A percentile compares a stretch with the other conserved stretches of the same genome.
Conservation (phyloP, 1,140 invertebrate species). For the Spodoptera frugiperda region DNA sequence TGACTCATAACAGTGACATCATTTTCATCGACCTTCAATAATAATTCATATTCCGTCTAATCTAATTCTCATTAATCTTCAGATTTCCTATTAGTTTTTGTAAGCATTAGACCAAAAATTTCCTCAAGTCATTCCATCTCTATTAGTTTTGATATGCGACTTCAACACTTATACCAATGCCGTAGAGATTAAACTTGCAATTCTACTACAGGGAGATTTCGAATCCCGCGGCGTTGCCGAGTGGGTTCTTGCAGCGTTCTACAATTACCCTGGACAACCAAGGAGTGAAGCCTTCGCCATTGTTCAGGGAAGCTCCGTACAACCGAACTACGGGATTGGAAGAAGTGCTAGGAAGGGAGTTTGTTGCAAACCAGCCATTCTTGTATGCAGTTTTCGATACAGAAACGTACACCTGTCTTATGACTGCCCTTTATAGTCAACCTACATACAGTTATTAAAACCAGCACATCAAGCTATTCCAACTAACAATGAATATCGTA, state of each 20-base stretch:
- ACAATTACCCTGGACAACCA: conserved; percentile 25
- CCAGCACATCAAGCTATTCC: too few relatives aligned
- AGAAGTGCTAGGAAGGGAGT: not conserved
- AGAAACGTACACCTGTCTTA: conserved; percentile 9
- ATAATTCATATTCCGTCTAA: not conserved
- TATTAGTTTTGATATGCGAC: too few relatives aligned
- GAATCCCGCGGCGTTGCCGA: conserved; percentile 26
- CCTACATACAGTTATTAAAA: conserved; percentile 7
- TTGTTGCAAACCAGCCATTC: conserved; percentile 43
- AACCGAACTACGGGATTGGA: not conserved
- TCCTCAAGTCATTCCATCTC: too few relatives aligned
- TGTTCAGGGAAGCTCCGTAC: not conserved
- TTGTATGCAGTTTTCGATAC: conserved; percentile 30
- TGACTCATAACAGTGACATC: not conserved
- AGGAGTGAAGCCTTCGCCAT: not conserved
- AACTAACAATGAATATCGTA: too few relatives aligned
- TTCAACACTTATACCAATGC: too few relatives aligned
- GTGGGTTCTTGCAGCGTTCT: conserved; percentile 27
- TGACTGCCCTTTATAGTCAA: conserved; percentile 6
- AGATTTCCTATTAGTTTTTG: too few relatives aligned
- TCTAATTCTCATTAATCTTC: too few relatives aligned
- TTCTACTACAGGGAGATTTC: conserved; percentile 37
- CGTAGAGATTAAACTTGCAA: not conserved
- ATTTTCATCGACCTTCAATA: not conserved
- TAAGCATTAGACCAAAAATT: too few relatives aligned